A percentile compares a stretch with the other conserved stretches of the same genome.
Evolutionary conservation across 2,113 vertebrate species (phyloP).

Genomic region (Lasiurus cinereus): DNA sequence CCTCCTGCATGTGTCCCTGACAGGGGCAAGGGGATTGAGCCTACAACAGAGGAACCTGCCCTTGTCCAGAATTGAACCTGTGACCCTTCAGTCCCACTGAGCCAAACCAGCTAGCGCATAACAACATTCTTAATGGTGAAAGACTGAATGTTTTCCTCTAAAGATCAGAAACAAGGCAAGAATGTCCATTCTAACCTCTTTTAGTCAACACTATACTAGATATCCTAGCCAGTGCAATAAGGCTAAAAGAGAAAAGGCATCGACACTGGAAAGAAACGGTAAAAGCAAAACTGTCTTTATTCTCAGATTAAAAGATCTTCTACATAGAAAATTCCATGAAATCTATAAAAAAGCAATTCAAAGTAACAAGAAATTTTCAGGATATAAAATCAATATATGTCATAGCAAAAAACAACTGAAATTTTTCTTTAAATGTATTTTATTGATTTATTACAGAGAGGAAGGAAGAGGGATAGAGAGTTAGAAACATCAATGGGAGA

Average conservation of each 20-base stretch:
- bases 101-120: background rate
- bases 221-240: background rate
- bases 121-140: background rate
- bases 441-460: too few relatives aligned
- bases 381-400: background rate
- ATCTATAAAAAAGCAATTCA: background rate
- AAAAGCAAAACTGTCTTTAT: conserved; percentile 14
- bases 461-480: too few relatives aligned
- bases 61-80: too few relatives aligned
- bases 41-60: too few relatives aligned
- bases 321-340: background rate
- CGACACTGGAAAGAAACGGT: background rate
- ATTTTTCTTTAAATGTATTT: background rate
- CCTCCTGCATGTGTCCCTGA: too few relatives aligned
- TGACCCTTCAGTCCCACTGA: too few relatives aligned
- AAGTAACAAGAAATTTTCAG: conserved; percentile 18
- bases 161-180: conserved; percentile 30
- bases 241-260: background rate
- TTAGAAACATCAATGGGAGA: too few relatives aligned
- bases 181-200: background rate
- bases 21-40: too few relatives aligned
- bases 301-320: background rate
- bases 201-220: background rate
- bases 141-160: background rate
- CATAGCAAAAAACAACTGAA: background rate